Evolutionary conservation across 2,888 invertebrate genomes (phyloP).

Genomic region (Heliconius ismenius): DNA sequence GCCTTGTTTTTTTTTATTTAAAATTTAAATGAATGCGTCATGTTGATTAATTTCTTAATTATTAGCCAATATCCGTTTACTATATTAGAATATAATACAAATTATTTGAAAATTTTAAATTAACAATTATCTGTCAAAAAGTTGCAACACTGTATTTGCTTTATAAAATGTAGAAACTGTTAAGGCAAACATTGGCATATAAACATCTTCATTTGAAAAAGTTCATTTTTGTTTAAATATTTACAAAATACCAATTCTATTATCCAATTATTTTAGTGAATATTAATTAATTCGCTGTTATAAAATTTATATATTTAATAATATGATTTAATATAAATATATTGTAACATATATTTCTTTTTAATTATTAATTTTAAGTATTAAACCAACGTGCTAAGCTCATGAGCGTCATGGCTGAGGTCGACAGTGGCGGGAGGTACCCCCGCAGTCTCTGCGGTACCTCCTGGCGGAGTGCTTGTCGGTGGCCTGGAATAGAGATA

Average conservation of each 20-base stretch:
- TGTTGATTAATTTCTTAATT: background rate
- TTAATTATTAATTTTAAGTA: background rate
- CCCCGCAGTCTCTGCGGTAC: constrained; percentile 79
- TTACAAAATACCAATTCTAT: background rate
- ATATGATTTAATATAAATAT: background rate
- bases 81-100: background rate
- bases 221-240: background rate
- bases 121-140: background rate
- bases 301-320: background rate
- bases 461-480: constrained; percentile 82
- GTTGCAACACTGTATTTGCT: background rate
- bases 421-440: constrained; percentile 84
- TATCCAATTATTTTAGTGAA: background rate
- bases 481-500: constrained; percentile 71
- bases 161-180: background rate
- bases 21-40: background rate
- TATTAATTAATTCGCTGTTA: background rate
- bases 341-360: background rate
- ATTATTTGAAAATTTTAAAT: background rate
- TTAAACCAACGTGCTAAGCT: constrained; percentile 85
- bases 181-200: background rate
- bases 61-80: background rate
- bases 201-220: background rate
- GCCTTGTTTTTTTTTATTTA: background rate
- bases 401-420: constrained; percentile 85